phyloP scores from a whole-genome alignment of 1,140 invertebrate genomes.

The Tetramorium simillimum region DNA sequence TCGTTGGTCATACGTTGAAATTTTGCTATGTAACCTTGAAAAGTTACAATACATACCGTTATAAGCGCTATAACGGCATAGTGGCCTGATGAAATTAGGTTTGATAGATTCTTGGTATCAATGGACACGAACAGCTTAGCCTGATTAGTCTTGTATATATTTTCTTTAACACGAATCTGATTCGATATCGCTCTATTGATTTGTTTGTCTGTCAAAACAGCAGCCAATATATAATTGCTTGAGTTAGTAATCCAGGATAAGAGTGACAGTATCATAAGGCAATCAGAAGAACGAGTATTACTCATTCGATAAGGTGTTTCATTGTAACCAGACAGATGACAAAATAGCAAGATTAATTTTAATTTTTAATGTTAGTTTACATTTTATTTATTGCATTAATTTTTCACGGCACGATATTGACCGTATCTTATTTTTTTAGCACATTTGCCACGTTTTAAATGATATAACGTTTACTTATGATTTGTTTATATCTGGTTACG shows the following conservation, averaged over 20 bases:
- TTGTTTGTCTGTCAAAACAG: conserved; percentile 38
- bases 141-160: conserved; percentile 9
- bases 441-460: neutral
- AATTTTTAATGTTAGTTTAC: neutral
- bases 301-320: neutral
- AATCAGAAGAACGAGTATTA: conserved; percentile 31
- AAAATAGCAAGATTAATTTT: conserved; percentile 12
- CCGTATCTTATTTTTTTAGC: neutral
- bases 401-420: neutral
- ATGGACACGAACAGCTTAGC: neutral
- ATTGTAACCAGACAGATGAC: conserved; percentile 27
- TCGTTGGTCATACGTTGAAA: neutral
- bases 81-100: neutral
- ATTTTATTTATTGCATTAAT: neutral
- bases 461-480: neutral
- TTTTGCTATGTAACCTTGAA: conserved; percentile 47
- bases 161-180: neutral
- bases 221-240: conserved; percentile 26
- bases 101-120: conserved; percentile 4
- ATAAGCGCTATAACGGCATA: conserved; percentile 12
- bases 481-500: neutral
- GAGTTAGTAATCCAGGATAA: conserved; percentile 46
- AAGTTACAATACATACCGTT: conserved; percentile 35
- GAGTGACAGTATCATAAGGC: conserved; percentile 46
- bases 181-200: conserved; percentile 9